Conservation (phyloP, 2,797 vertebrate species). For the Hippocampus kuda region DNA sequence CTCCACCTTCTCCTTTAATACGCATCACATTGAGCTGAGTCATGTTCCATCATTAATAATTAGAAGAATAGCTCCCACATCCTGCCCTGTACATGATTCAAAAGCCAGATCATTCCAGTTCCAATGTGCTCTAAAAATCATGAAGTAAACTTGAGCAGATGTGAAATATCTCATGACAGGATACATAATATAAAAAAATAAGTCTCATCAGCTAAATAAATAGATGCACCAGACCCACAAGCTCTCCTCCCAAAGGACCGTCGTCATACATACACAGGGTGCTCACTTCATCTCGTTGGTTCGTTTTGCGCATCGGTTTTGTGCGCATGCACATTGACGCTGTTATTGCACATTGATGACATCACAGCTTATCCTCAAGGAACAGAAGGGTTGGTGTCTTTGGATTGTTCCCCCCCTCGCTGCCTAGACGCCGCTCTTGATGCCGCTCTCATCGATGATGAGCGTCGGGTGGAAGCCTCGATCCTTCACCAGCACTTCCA, state of each 20-base stretch:
- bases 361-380: conserved; percentile 54
- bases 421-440: conserved; percentile 82
- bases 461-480: conserved; percentile 76
- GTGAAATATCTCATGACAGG: conserved; percentile 28
- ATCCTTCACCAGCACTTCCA: conserved; percentile 76
- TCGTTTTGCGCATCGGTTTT: conserved; percentile 13
- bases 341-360: conserved; percentile 61
- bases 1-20: conserved; percentile 1
- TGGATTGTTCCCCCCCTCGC: conserved; percentile 45
- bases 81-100: conserved; percentile 33
- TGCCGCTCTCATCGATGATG: conserved; percentile 73
- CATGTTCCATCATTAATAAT: conserved; percentile 1
- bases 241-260: neutral
- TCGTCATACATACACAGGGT: neutral
- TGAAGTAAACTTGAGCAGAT: conserved; percentile 35
- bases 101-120: conserved; percentile 19
- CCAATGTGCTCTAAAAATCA: conserved; percentile 52
- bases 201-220: conserved; percentile 66
- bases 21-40: conserved; percentile 4
- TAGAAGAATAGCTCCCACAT: conserved; percentile 23
- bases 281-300: conserved; percentile 22
- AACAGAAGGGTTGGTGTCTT: conserved; percentile 28
- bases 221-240: conserved; percentile 49
- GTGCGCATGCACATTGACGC: conserved; percentile 14
- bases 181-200: conserved; percentile 65